Base-by-base conservation (phyloP, 2,888 invertebrate genomes). In the Brachyptera putata region DNA sequence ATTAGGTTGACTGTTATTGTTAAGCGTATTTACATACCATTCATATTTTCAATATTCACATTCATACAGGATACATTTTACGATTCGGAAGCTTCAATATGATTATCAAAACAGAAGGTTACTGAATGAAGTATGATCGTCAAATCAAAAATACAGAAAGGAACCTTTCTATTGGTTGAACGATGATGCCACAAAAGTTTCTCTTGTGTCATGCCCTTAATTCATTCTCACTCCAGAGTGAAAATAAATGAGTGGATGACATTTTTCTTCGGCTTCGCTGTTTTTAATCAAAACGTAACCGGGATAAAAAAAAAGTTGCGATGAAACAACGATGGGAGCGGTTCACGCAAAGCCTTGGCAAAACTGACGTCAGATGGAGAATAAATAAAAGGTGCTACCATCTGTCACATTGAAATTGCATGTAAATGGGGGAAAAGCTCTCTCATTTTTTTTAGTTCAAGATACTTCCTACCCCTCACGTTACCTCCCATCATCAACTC, bases 321-420 rank as follows among this genome's bases (percentile, higher is more conserved):
- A 55, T 59, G 60, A 43, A 56, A 30, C 30, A 11, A 11, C n/a
- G n/a, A 53, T 30, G 39, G 26, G 24, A 37, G 37, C 49, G 30
- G 25, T 37, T 30, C 21, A 34, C 24, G 36, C 5, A 34, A 53
- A 53, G 53, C 34, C 53, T 30, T 5, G 24, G 43, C 43, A 50
- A 41, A 60, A 60, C 24, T 46, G 22, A 53, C 53, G 48, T 60
- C 60, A 60, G 56, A 60, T 60, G 56, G 25, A 25, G 37, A 36
- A 48, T 56, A 46, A 56, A 60, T 60, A 60, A 56, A 56, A 60
- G 56, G 60, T 56, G 56, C 14, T 36, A 48, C 60, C 60, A 60
- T 60, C 60, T 60, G 60, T 60, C 60, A 56, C 60, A 56, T 48
- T 46, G 60, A 60, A 60, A 58, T 56, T 56, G 55, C 56, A 60